Conservation (phyloP, 2,888 invertebrate genomes). For the Plebejus anna region DNA sequence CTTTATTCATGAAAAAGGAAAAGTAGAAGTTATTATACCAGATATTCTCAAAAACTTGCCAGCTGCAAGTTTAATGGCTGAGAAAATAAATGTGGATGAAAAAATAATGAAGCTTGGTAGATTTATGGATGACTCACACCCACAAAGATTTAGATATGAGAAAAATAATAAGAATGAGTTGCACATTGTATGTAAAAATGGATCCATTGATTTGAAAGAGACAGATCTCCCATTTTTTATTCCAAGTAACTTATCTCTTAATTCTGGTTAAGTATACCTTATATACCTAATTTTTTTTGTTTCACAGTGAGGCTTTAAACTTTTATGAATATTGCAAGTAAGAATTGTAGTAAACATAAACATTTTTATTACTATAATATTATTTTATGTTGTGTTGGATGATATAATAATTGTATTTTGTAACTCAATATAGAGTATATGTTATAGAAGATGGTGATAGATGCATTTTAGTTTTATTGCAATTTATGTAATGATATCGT, state of each 20-base stretch:
- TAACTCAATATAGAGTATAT: neutral
- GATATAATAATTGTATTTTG: neutral
- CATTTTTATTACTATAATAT: neutral
- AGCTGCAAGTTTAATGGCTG: conserved; percentile 72
- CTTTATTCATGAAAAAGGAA: conserved; percentile 75
- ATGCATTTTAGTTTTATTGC: conserved; percentile 20
- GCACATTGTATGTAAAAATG: conserved; percentile 75
- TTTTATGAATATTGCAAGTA: neutral
- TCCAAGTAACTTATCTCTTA: conserved; percentile 40
- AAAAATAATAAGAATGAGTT: conserved; percentile 67
- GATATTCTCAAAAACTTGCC: conserved; percentile 67
- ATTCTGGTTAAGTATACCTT: neutral
- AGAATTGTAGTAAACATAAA: neutral
- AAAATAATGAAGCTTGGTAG: conserved; percentile 68
- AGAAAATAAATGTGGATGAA: conserved; percentile 70
- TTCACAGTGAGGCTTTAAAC: conserved; percentile 10
- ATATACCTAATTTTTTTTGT: conserved; percentile 3
- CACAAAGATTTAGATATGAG: conserved; percentile 69
- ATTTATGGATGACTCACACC: conserved; percentile 72
- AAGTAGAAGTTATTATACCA: conserved; percentile 67
- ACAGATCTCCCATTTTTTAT: conserved; percentile 62
- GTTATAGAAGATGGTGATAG: neutral
- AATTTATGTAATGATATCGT: neutral
- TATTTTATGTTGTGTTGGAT: neutral
- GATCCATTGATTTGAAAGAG: conserved; percentile 70